Conservation (phyloP, 2,797 vertebrate genomes). For the Vultur gryphus region DNA sequence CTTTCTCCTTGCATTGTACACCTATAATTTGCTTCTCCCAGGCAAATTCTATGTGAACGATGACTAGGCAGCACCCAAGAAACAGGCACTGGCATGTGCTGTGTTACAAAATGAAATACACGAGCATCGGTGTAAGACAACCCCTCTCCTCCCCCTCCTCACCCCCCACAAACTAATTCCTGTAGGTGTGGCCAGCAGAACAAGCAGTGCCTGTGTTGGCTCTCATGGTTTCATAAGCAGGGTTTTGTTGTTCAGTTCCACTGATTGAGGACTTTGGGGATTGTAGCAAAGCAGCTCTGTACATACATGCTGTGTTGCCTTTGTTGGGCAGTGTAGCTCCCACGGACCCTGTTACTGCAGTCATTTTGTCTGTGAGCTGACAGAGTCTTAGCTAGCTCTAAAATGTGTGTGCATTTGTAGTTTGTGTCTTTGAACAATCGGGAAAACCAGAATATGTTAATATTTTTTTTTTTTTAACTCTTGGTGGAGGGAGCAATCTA, state of each 20-base stretch:
- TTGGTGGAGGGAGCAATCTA: background rate
- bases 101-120: background rate
- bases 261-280: slow-evolving; percentile 66
- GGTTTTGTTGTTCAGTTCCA: slow-evolving; percentile 71
- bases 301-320: slow-evolving; percentile 66
- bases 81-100: background rate
- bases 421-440: background rate
- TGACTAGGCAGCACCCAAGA: background rate
- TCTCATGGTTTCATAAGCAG: slow-evolving; percentile 72
- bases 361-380: slow-evolving; percentile 45
- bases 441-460: background rate
- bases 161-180: background rate
- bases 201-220: slow-evolving; percentile 48
- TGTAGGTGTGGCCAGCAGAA: slow-evolving; percentile 51
- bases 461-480: background rate
- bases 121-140: background rate
- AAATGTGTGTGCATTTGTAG: slow-evolving; percentile 38
- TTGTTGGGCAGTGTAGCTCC: slow-evolving; percentile 64
- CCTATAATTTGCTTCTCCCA: background rate
- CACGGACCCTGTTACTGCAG: slow-evolving; percentile 33
- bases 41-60: background rate
- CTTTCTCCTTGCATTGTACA: background rate
- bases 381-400: slow-evolving; percentile 36
- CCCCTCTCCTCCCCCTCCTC: background rate
- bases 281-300: slow-evolving; percentile 68